A percentile compares a stretch with the other conserved stretches of the same genome.
phyloP scores from a whole-genome alignment of 2,888 invertebrate genomes.

The Matsumyia berberina region DNA sequence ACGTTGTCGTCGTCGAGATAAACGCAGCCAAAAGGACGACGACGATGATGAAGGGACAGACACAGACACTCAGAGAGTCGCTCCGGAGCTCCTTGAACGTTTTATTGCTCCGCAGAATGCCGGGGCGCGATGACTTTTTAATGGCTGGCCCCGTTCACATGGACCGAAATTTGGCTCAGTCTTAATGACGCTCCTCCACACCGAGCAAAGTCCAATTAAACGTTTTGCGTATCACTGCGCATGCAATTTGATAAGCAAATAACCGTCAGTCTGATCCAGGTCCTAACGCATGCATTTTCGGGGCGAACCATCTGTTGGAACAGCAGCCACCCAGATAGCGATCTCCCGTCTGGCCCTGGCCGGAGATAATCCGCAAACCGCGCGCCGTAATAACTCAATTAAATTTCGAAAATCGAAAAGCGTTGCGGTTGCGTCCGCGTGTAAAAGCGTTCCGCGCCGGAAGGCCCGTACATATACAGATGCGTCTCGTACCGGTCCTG shows the following conservation, averaged over 20 bases:
- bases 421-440: conserved; percentile 31
- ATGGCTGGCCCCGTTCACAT: conserved; percentile 35
- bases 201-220: conserved; percentile 64
- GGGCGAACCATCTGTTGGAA: conserved; percentile 58
- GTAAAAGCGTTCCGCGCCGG: conserved; percentile 58
- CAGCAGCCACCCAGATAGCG: conserved; percentile 75
- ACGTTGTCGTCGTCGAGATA: conserved; percentile 48
- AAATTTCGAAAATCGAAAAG: conserved; percentile 67
- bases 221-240: conserved; percentile 62
- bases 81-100: conserved; percentile 41
- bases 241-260: conserved; percentile 73
- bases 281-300: conserved; percentile 9
- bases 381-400: conserved; percentile 72
- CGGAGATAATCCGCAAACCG: conserved; percentile 59
- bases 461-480: conserved; percentile 23
- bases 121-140: conserved; percentile 57
- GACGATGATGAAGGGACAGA: not conserved
- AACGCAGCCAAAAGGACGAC: conserved; percentile 38
- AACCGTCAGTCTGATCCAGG: conserved; percentile 57
- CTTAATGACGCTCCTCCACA: conserved; percentile 30
- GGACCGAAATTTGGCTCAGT: conserved; percentile 13
- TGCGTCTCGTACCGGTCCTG: conserved; percentile 53
- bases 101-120: conserved; percentile 54
- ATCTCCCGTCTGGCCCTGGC: conserved; percentile 46
- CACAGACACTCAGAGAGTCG: not conserved